Evolutionary conservation across 2,113 vertebrate genomes (phyloP), one percentile per base, ranked within the genome.

Genomic region (Oncorhynchus nerka): DNA sequence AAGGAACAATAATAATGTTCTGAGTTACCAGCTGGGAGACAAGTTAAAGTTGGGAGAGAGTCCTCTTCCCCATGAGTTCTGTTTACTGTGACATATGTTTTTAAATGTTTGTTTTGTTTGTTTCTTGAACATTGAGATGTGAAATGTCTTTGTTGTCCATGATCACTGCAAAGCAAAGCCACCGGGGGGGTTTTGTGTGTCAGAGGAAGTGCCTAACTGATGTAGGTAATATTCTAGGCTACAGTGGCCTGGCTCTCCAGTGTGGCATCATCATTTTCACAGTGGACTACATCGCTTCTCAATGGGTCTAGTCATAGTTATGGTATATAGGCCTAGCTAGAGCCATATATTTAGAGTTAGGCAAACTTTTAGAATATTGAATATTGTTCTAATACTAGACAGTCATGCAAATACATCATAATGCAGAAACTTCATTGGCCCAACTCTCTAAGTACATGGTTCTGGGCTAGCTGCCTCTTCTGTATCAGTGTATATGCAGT

Each of bases 181-280:
- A 70, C 73, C 75, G 26, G 16, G 24, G 16, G 24, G 32, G 3
- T 45, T 45, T 45, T 49, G 57, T 55, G 48, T 3, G 62, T 83
- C 61, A 83, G 69, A 82, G 80, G 81, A 86, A 79, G 83, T 75
- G 79, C 82, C 78, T 85, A 61, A 80, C 34, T 55, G 72, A 73
- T 73, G 61, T 62, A 55, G 28, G 45, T 48, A 39, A 67, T 55
- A 55, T 55, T 19, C 51, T 11, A 12, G 9, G 51, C 73, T 57
- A 75, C 73, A 1, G 1, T 9, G 30, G 59, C 65, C 65, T 67
- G 51, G 51, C 51, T 55, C 51, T 55, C 51, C 51, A 19, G 51
- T 55, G 51, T 55, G 51, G 4, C 51, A 55, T 55, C 51, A 64
- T 22, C 61, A 45, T 45, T 3, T 45, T 45, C 39, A n/a, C 61